phyloP scores from a whole-genome alignment of 1,140 invertebrate species.

The Penaeus vannamei region DNA sequence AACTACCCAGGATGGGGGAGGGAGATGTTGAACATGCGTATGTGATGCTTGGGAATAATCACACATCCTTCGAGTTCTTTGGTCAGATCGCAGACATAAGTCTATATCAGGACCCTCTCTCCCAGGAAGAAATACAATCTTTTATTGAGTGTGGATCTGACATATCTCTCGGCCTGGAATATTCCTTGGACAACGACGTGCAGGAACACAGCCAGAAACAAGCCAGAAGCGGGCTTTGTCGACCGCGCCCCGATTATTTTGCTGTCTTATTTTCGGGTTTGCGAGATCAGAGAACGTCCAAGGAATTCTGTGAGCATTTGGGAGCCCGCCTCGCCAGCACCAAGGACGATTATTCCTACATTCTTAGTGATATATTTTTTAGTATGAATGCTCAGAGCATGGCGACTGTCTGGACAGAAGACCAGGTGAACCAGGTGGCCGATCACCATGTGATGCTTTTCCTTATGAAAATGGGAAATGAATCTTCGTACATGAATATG shows the following conservation, averaged over 20 bases:
- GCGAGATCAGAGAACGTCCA: background rate
- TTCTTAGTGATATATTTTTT: background rate
- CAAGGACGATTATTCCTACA: background rate
- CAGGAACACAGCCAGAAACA: no score
- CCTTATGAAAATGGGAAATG: no score
- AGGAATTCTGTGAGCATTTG: background rate
- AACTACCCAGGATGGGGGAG: background rate
- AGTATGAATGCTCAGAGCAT: background rate
- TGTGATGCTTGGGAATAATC: no score
- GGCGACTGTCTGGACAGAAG: background rate
- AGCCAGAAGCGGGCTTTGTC: background rate
- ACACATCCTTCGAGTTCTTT: no score
- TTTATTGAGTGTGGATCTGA: background rate
- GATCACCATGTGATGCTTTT: background rate
- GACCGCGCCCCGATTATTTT: background rate
- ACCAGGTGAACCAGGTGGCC: background rate
- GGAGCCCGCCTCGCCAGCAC: background rate
- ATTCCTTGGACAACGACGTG: background rate
- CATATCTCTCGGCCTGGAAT: background rate
- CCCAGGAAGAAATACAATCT: no score
- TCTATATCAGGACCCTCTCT: no score
- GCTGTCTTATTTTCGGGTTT: background rate
- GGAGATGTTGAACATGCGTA: no score
- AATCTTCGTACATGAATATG: no score
- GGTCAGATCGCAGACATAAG: no score